These are phyloP conservation scores for Hyaena hyaena DNA, from an alignment of 2,113 vertebrate genomes.

Conservation along the genomic window DNA sequence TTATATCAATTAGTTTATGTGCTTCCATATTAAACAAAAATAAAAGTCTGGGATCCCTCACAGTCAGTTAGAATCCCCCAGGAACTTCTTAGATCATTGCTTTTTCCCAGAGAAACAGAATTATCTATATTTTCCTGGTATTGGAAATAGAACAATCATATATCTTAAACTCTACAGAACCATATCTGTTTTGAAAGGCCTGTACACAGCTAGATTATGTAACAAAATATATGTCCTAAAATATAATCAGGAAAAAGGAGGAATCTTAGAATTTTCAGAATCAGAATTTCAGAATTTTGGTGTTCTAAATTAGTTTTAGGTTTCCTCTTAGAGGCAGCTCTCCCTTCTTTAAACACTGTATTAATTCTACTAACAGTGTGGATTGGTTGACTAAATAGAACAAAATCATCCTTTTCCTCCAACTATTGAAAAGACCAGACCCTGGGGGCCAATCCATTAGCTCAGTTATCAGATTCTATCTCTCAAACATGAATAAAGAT, in stretches of 20 bases:
- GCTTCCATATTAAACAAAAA: neutral
- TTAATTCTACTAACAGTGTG: neutral
- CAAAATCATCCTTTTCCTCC: neutral
- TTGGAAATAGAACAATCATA: neutral
- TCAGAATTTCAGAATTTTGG: neutral
- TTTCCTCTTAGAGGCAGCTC: neutral
- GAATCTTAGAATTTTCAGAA: neutral
- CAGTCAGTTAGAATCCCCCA: neutral
- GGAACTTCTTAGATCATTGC: neutral
- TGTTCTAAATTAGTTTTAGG: conserved; percentile 11
- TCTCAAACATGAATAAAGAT: neutral
- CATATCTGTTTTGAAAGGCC: neutral
- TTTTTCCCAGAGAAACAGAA: neutral
- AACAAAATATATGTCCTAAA: neutral
- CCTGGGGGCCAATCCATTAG: neutral
- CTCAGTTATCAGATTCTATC: neutral
- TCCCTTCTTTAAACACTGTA: neutral
- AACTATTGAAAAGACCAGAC: neutral
- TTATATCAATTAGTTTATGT: neutral
- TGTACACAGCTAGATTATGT: neutral
- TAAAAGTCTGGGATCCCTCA: neutral
- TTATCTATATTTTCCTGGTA: neutral
- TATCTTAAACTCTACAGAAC: neutral
- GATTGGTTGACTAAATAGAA: neutral
- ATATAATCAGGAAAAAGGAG: neutral